These are phyloP conservation scores for Sander lucioperca DNA, from an alignment of 2,113 vertebrate species.

Conservation along the genomic window DNA sequence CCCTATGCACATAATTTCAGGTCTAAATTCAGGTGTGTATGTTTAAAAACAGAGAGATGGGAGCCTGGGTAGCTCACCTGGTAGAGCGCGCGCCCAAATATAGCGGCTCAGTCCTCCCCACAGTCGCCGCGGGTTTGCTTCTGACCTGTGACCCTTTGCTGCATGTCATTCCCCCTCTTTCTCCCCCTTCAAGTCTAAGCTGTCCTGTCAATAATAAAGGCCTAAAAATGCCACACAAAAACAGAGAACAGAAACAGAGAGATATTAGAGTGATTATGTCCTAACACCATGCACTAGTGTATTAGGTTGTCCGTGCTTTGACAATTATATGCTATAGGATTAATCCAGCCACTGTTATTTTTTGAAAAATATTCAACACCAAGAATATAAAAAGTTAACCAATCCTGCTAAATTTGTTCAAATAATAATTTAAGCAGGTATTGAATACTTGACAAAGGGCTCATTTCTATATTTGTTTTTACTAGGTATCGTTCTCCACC, in stretches of 20 bases:
- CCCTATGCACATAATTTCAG: background rate
- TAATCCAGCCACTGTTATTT: background rate
- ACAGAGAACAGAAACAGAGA: too few species aligned
- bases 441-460: background rate
- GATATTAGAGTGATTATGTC: background rate
- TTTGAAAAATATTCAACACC: background rate
- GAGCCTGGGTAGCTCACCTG: too few species aligned
- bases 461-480: background rate
- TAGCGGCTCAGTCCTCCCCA: too few species aligned
- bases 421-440: background rate
- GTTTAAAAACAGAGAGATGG: background rate
- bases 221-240: too few species aligned
- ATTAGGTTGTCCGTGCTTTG: background rate
- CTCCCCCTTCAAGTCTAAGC: too few species aligned
- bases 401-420: background rate
- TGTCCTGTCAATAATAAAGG: too few species aligned
- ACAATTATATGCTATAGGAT: background rate
- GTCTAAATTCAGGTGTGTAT: too few species aligned
- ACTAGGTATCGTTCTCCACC: background rate
- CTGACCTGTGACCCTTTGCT: too few species aligned
- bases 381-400: background rate
- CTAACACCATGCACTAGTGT: too few species aligned
- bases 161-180: too few species aligned
- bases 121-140: too few species aligned
- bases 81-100: too few species aligned